phyloP scores from a whole-genome alignment of 2,113 vertebrate genomes.

The Strix uralensis region DNA sequence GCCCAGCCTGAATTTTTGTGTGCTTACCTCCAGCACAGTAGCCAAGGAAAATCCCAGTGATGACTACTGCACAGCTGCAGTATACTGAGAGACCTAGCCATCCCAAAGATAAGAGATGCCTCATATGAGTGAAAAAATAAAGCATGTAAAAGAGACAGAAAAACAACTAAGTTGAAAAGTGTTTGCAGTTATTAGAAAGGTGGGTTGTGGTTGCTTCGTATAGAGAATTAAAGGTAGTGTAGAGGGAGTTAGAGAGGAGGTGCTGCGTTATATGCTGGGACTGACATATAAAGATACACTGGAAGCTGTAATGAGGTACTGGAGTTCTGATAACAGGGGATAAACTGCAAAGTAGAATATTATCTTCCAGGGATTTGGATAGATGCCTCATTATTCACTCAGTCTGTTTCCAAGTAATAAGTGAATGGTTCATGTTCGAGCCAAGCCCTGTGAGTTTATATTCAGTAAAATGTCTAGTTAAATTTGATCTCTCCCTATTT shows the following conservation, averaged over 20 bases:
- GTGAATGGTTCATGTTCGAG: background rate
- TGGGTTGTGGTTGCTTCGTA: background rate
- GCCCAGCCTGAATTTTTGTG: background rate
- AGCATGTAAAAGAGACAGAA: background rate
- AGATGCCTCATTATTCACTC: background rate
- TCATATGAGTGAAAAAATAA: rapidly evolving
- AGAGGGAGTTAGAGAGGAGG: background rate
- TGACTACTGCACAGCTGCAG: background rate
- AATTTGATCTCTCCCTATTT: background rate
- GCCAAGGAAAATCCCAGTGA: background rate
- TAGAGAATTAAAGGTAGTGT: background rate
- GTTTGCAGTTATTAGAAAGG: background rate
- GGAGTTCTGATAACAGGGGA: background rate
- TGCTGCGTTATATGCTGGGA: background rate
- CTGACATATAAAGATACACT: background rate
- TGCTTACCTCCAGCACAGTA: background rate
- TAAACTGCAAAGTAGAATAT: background rate
- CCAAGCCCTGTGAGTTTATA: background rate
- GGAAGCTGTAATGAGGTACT: background rate
- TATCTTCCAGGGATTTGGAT: background rate
- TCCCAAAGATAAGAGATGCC: background rate
- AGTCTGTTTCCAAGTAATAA: background rate
- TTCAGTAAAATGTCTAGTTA: background rate
- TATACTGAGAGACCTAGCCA: background rate
- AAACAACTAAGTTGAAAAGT: background rate